Evolutionary conservation across 2,888 invertebrate genomes (phyloP).

Genomic region (Anaspis maculata): DNA sequence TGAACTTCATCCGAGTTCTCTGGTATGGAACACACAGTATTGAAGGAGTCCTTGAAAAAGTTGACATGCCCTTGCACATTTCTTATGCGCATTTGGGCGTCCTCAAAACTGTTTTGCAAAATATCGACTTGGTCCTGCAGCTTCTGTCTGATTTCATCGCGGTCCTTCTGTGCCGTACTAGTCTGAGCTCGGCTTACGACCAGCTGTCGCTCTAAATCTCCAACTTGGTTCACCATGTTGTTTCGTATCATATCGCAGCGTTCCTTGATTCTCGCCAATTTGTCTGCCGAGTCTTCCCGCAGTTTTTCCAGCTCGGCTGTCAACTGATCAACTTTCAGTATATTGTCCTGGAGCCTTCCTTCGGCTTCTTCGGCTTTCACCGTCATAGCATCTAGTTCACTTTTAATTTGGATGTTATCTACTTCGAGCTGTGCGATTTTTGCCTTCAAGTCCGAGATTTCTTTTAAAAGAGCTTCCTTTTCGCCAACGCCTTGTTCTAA

Average conservation of each 20-base stretch:
- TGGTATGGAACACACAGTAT: conserved; percentile 23
- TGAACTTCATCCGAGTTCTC: conserved; percentile 9
- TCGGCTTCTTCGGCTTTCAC: conserved; percentile 52
- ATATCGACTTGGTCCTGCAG: conserved; percentile 61
- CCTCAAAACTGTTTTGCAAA: conserved; percentile 58
- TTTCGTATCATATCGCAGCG: conserved; percentile 54
- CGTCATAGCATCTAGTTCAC: conserved; percentile 48
- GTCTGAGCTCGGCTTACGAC: conserved; percentile 57
- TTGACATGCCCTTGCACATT: conserved; percentile 56
- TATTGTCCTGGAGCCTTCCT: conserved; percentile 56
- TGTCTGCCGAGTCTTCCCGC: conserved; percentile 60
- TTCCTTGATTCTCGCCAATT: conserved; percentile 56
- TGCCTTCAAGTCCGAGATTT: conserved; percentile 32
- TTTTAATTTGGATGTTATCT: conserved; percentile 31
- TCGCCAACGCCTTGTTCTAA: conserved; percentile 44
- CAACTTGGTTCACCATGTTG: conserved; percentile 55
- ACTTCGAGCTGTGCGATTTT: conserved; percentile 31
- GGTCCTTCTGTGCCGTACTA: conserved; percentile 56
- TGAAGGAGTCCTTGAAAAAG: conserved; percentile 47
- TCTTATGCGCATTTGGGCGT: conserved; percentile 56
- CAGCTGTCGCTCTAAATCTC: conserved; percentile 58
- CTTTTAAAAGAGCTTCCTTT: conserved; percentile 34
- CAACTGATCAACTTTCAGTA: conserved; percentile 58
- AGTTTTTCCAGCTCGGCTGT: conserved; percentile 57
- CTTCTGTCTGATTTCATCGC: conserved; percentile 60